Conservation (phyloP, 2,888 invertebrate genomes). For the Cacoxenus indagator region DNA sequence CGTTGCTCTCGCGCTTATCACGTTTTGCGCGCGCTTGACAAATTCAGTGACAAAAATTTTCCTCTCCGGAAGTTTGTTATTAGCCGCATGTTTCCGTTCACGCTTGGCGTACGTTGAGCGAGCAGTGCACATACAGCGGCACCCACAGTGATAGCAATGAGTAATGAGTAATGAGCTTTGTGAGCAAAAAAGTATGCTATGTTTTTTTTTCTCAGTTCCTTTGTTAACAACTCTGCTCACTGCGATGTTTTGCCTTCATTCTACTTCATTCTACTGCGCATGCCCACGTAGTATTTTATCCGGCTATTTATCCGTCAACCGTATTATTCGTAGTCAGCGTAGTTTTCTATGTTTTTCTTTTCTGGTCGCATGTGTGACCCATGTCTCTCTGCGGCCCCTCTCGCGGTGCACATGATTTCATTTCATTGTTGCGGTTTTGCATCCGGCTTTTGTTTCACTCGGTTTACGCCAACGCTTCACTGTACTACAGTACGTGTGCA, state of each 20-base stretch:
- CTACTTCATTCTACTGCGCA: slow-evolving; percentile 39
- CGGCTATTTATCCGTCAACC: slow-evolving; percentile 37
- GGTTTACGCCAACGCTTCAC: not conserved
- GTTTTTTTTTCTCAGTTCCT: not conserved
- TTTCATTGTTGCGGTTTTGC: not conserved
- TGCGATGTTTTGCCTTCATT: not conserved
- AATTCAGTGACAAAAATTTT: slow-evolving; percentile 60
- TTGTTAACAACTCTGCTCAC: slow-evolving; percentile 5
- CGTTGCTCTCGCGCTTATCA: slow-evolving; percentile 40
- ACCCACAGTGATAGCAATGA: not conserved
- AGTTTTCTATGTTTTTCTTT: slow-evolving; percentile 9
- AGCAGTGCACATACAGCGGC: slow-evolving; percentile 10
- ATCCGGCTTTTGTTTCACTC: slow-evolving; percentile 9
- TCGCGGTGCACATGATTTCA: not conserved
- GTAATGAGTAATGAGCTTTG: slow-evolving; percentile 14
- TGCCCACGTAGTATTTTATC: slow-evolving; percentile 61
- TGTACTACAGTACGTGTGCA: slow-evolving; percentile 31
- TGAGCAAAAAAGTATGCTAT: slow-evolving; percentile 5
- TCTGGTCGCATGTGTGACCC: not conserved
- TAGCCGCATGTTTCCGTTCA: slow-evolving; percentile 59
- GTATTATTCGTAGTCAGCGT: slow-evolving; percentile 52
- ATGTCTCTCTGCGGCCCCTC: not conserved
- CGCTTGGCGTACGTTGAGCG: not conserved
- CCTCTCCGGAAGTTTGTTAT: slow-evolving; percentile 66
- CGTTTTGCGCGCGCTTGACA: slow-evolving; percentile 57